These are phyloP conservation scores for Serinus canaria DNA, from an alignment of 2,113 vertebrate genomes.

Conservation along the genomic window DNA sequence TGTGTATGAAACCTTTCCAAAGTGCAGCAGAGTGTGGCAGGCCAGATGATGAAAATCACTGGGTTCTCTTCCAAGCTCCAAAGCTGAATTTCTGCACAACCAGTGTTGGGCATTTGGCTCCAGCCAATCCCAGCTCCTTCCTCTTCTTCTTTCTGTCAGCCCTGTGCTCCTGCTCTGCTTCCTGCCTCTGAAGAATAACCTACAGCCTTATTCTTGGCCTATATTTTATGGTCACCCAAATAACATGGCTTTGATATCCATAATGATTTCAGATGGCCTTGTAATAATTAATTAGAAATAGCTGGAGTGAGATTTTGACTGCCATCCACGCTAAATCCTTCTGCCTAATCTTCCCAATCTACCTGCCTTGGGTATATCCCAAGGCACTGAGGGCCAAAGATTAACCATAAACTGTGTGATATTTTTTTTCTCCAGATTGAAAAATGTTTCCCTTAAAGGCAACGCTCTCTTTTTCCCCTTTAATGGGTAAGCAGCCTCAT, in stretches of 20 bases:
- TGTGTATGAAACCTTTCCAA: background rate
- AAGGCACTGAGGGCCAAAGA: background rate
- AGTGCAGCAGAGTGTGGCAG: background rate
- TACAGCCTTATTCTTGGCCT: background rate
- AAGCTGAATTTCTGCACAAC: background rate
- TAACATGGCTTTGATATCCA: background rate
- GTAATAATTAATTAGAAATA: conserved; percentile 5
- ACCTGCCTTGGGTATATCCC: background rate
- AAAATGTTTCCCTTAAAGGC: background rate
- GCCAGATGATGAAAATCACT: background rate
- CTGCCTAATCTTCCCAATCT: background rate
- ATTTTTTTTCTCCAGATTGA: background rate
- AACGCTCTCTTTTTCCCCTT: background rate
- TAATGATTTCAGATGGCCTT: background rate
- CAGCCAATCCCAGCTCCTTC: background rate
- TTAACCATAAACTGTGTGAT: background rate
- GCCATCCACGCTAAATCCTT: background rate
- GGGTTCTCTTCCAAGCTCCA: background rate
- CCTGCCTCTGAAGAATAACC: background rate
- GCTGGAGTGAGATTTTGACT: background rate
- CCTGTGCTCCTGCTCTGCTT: background rate
- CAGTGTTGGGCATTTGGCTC: background rate
- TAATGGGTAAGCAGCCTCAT: conserved; percentile 19
- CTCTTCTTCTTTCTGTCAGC: background rate
- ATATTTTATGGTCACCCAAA: background rate